Percentiles rank a stretch among this genome's conserved stretches.
These are phyloP conservation scores for Bombus pascuorum DNA, from an alignment of 1,140 invertebrate species.

Conservation along the genomic window DNA sequence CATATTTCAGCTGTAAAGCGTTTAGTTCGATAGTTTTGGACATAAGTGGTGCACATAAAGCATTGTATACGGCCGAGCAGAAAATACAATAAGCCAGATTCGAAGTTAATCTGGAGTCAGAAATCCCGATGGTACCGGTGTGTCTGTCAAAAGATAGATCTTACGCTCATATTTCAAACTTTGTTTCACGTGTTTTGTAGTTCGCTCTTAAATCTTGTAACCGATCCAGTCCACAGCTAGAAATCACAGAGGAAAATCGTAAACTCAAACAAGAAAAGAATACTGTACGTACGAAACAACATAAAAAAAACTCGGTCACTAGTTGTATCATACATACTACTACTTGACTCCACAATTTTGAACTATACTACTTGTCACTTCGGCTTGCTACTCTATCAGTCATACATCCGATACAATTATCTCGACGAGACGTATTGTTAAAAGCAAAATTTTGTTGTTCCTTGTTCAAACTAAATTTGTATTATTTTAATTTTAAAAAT, in stretches of 20 bases:
- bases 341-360: background rate
- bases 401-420: background rate
- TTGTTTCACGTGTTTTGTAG: background rate
- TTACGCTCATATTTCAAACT: constrained; percentile 8
- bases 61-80: background rate
- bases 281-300: too few species aligned
- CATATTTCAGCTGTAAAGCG: background rate
- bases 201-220: constrained; percentile 29
- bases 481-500: background rate
- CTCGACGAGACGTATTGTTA: background rate
- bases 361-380: background rate
- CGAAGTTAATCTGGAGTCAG: constrained; percentile 2
- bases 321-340: background rate
- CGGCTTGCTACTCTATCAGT: background rate
- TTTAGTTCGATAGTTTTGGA: background rate
- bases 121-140: constrained; percentile 9
- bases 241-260: constrained; percentile 27
- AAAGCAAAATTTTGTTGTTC: background rate
- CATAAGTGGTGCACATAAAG: background rate
- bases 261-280: constrained; percentile 5
- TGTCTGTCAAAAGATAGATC: constrained; percentile 20
- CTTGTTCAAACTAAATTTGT: background rate
- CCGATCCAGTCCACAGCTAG: constrained; percentile 16
- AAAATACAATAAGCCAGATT: constrained; percentile 17
- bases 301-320: background rate